These are phyloP conservation scores for Caenorhabditis panamensis DNA, from an alignment of 2,888 invertebrate genomes.

Conservation along the genomic window DNA sequence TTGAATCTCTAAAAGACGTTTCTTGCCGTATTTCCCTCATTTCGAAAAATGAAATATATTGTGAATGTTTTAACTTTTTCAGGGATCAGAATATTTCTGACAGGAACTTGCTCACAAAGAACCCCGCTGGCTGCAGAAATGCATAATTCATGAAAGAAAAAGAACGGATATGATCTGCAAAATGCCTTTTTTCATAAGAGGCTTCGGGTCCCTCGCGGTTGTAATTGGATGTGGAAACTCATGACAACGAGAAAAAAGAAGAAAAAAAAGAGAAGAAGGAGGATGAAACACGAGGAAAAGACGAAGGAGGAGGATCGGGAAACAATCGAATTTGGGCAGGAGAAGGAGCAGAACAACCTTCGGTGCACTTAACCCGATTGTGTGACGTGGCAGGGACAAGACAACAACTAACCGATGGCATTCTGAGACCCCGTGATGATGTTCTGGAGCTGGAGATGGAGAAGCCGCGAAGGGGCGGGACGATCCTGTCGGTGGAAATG, in stretches of 20 bases:
- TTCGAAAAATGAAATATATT: too few species aligned
- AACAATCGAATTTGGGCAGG: constrained; percentile 44
- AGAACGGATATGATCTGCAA: constrained; percentile 4
- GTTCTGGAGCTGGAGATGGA: constrained; percentile 25
- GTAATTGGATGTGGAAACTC: constrained; percentile 4
- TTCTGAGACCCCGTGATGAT: constrained; percentile 17
- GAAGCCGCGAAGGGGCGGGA: constrained; percentile 16
- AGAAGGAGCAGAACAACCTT: constrained; percentile 20
- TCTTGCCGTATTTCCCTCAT: not conserved
- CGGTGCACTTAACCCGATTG: constrained; percentile 49
- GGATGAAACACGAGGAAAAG: not conserved
- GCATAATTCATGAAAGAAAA: not conserved
- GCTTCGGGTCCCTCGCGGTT: not conserved
- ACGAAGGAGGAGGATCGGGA: not conserved
- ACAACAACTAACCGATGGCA: constrained; percentile 51
- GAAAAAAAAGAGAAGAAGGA: not conserved
- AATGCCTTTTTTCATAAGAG: not conserved
- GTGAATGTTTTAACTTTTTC: too few species aligned
- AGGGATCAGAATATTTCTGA: not conserved
- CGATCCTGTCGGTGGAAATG: constrained; percentile 4
- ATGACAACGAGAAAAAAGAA: constrained; percentile 3
- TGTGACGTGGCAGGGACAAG: constrained; percentile 41
- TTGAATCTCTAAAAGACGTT: not conserved
- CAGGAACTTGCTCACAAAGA: not conserved
- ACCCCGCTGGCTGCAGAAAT: not conserved